phyloP scores from a whole-genome alignment of 2,888 invertebrate genomes.

The Clitarchus hookeri region DNA sequence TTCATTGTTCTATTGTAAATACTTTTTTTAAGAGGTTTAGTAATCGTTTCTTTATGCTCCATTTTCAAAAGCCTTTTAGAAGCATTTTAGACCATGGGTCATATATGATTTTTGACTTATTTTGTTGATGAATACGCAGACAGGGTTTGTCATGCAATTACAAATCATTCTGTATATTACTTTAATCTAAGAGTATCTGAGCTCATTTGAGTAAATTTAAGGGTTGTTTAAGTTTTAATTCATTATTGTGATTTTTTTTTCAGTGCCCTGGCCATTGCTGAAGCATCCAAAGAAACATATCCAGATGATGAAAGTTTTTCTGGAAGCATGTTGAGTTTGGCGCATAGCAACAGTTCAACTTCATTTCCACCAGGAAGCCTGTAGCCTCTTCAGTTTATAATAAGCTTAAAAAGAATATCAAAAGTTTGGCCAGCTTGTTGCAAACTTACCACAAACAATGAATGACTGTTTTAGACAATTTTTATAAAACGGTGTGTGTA shows the following conservation, averaged over 20 bases:
- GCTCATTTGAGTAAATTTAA: no score
- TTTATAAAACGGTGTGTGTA: not conserved
- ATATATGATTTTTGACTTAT: no score
- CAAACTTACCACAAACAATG: not conserved
- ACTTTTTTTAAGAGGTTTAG: no score
- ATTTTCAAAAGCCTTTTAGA: no score
- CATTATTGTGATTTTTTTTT: slow-evolving; percentile 32
- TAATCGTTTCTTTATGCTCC: no score
- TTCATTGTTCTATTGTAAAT: no score
- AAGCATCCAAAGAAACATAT: slow-evolving; percentile 87
- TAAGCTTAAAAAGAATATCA: not conserved
- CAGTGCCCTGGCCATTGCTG: slow-evolving; percentile 89
- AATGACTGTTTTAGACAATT: not conserved
- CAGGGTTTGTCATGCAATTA: no score
- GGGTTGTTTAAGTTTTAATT: no score
- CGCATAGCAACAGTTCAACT: slow-evolving; percentile 93
- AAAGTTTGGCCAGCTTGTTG: slow-evolving; percentile 3
- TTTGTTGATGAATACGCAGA: no score
- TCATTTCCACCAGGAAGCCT: slow-evolving; percentile 72
- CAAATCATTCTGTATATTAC: no score
- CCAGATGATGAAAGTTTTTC: slow-evolving; percentile 90
- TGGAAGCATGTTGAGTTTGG: slow-evolving; percentile 93
- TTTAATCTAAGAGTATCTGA: no score
- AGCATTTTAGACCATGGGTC: no score
- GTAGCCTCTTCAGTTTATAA: slow-evolving; percentile 33